These are phyloP conservation scores for Pipistrellus kuhlii DNA, from an alignment of 2,797 vertebrate genomes.

Conservation along the genomic window DNA sequence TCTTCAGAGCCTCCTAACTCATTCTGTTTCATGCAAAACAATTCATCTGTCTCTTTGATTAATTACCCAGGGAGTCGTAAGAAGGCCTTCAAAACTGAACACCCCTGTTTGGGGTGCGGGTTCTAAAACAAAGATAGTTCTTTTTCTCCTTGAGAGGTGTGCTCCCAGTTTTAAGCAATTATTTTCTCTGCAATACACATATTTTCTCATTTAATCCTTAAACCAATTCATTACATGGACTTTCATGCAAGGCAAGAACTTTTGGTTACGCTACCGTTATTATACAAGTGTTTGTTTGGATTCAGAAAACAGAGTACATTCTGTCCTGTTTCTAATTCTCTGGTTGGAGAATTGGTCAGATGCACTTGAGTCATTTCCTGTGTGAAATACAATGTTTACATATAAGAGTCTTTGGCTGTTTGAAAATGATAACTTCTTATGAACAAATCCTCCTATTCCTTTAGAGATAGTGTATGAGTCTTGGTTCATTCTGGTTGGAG, in stretches of 20 bases:
- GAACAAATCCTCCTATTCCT: constrained; percentile 3
- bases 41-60: not conserved
- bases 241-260: not conserved
- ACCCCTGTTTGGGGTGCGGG: too few species aligned
- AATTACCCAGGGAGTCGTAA: not conserved
- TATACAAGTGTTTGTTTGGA: not conserved
- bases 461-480: not conserved
- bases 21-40: constrained; percentile 26
- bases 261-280: not conserved
- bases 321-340: constrained; percentile 61
- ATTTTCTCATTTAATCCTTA: constrained; percentile 40
- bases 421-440: constrained; percentile 72
- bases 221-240: not conserved
- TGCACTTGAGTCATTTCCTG: constrained; percentile 83
- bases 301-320: constrained; percentile 28
- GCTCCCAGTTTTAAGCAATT: not conserved
- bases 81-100: constrained; percentile 18
- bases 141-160: not conserved
- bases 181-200: not conserved
- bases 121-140: constrained; percentile 36
- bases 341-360: constrained; percentile 64
- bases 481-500: not conserved
- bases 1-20: not conserved
- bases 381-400: constrained; percentile 64
- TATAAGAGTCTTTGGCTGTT: constrained; percentile 66